Evolutionary conservation across 2,113 vertebrate species (phyloP).

Genomic region (Nycticorax nycticorax): DNA sequence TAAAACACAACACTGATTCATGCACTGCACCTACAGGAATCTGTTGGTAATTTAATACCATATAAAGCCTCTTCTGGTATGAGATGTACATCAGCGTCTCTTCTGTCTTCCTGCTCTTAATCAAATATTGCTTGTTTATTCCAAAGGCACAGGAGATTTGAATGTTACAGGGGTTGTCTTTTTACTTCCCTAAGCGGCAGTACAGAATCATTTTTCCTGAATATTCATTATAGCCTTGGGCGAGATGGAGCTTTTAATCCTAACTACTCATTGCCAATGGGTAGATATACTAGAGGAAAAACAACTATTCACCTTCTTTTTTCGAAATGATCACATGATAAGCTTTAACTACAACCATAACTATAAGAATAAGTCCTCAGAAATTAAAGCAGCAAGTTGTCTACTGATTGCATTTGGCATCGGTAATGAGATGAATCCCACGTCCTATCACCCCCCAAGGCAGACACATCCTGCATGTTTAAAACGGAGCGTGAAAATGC

Average conservation of each 20-base stretch:
- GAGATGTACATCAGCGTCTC: neutral
- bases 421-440: constrained; percentile 43
- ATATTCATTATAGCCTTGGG: constrained; percentile 69
- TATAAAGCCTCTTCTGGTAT: neutral
- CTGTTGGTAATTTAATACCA: neutral
- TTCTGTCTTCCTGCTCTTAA: constrained; percentile 38
- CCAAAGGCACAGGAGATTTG: constrained; percentile 51
- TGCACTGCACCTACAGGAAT: neutral
- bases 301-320: constrained; percentile 49
- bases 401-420: constrained; percentile 49
- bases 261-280: constrained; percentile 61
- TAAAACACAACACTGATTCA: constrained; percentile 1
- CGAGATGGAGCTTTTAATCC: constrained; percentile 62
- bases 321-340: constrained; percentile 57
- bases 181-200: constrained; percentile 48
- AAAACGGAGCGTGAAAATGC: neutral
- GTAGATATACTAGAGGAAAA: constrained; percentile 59
- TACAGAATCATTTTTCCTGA: constrained; percentile 51
- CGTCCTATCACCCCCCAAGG: constrained; percentile 18
- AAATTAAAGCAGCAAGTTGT: constrained; percentile 64
- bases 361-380: constrained; percentile 13
- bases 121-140: constrained; percentile 62
- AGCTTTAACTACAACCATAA: constrained; percentile 55
- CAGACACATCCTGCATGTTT: constrained; percentile 7
- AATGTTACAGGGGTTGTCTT: constrained; percentile 50